Base-by-base conservation (phyloP, 2,797 vertebrate species). In the Clarias platycephalus region DNA sequence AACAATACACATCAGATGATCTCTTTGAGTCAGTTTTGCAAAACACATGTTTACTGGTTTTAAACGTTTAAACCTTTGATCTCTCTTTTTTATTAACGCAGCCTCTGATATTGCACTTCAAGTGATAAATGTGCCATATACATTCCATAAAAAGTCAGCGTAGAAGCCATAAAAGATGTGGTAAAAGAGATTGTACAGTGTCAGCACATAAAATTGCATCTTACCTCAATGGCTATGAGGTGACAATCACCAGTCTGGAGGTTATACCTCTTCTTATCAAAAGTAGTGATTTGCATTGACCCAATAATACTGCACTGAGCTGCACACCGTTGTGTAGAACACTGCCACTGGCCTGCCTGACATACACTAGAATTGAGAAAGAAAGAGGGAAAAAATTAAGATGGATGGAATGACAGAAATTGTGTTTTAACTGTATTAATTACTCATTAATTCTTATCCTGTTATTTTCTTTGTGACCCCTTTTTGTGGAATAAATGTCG, bases 201-300 rank as follows among this genome's bases (percentile, higher is more conserved):
- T 84, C 71, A 78, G 58, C 75, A 80, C 5, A 66, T 24, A 66
- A 66, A 28, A 16, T 31, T 20, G 49, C 31, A 5, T 64, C 93
- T 91, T 88, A 98, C 97, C 97, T 97, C 96, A 75, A 97, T 93
- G 71, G 95, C 93, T 10, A 83, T 92, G 87, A 96, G 96, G 13
- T 90, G 80, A 86, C 97, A 97, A 82, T 92, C 91, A 80, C 91
- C 60, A 0, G 95, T 92, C 0, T 85, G 92, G 37, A 97, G 94
- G 0, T 94, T 94, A 89, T 95, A 98, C 86, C 93, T 93, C 89
- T 93, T 96, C 88, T 93, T 93, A 87, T 97, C 97, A 16, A 98
- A 98, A n/a, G 97, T 98, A 88, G 94, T 80, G 76, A 96, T 94
- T 87, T 98, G 97, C 4, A 94, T 89, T 0, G 93, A 92, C 0